phyloP scores from a whole-genome alignment of 2,888 invertebrate genomes.

The Nomada lathburiana region DNA sequence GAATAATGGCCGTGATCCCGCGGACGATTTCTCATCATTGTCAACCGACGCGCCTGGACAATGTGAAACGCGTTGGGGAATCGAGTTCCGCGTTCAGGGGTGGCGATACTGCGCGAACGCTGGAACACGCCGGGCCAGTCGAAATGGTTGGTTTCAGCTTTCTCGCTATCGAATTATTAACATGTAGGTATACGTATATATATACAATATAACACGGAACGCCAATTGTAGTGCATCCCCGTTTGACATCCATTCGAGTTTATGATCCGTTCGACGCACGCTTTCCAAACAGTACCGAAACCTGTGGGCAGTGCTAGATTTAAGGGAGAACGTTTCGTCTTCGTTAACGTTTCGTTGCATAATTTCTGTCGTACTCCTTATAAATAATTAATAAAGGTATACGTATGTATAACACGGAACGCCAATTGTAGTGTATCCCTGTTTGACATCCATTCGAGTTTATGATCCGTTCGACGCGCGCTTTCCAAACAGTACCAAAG shows the following conservation, averaged over 20 bases:
- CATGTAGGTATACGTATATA: too few relatives aligned
- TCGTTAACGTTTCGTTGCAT: too few relatives aligned
- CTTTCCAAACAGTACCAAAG: too few relatives aligned
- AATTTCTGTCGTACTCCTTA: too few relatives aligned
- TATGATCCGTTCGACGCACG: too few relatives aligned
- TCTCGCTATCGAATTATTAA: not conserved
- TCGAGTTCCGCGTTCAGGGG: slow-evolving; percentile 33
- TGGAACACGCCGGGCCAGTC: too few relatives aligned
- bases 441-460: not conserved
- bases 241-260: not conserved
- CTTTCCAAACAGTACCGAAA: too few relatives aligned
- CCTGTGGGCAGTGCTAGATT: too few relatives aligned
- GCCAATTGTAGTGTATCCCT: not conserved
- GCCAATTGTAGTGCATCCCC: not conserved
- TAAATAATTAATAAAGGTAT: not conserved
- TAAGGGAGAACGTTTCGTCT: too few relatives aligned
- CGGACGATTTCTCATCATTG: slow-evolving; percentile 52
- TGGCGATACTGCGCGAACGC: not conserved
- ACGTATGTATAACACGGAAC: too few relatives aligned
- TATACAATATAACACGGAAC: slow-evolving; percentile 1
- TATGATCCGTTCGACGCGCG: too few relatives aligned
- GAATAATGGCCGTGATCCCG: slow-evolving; percentile 61
- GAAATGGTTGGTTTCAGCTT: too few relatives aligned
- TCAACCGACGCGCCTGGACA: slow-evolving; percentile 28
- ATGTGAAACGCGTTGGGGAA: slow-evolving; percentile 37